These are phyloP conservation scores for Melieria crassipennis DNA, from an alignment of 2,888 invertebrate genomes.

Conservation along the genomic window DNA sequence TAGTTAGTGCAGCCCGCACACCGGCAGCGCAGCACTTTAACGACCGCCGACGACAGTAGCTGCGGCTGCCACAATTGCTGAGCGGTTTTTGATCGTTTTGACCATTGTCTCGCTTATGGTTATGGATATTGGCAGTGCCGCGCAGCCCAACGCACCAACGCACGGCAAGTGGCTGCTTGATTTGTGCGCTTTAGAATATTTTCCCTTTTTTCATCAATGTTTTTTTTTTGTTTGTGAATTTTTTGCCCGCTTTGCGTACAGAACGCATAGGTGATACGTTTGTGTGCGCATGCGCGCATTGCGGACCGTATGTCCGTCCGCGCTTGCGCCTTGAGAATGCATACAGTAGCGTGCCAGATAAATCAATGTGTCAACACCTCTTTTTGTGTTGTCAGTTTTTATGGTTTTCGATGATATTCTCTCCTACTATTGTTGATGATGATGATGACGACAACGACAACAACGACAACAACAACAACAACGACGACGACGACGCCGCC, in stretches of 20 bases:
- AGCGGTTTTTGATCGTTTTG: conserved; percentile 38
- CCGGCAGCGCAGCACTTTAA: background rate
- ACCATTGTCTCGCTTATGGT: conserved; percentile 44
- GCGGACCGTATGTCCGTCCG: conserved; percentile 9
- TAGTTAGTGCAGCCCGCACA: too few species aligned
- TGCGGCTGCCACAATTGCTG: conserved; percentile 5
- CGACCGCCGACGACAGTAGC: background rate
- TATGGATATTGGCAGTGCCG: conserved; percentile 44
- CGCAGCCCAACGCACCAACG: too few species aligned
- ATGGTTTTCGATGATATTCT: conserved; percentile 63
- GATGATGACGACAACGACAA: conserved; percentile 28
- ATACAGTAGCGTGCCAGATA: conserved; percentile 60
- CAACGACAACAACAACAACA: conserved; percentile 15
- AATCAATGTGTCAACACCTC: conserved; percentile 67
- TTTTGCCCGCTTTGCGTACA: conserved; percentile 17
- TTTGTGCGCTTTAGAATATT: too few species aligned
- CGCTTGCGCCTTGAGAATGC: background rate
- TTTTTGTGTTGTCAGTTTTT: conserved; percentile 66
- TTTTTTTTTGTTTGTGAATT: background rate
- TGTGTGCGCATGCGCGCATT: conserved; percentile 22
- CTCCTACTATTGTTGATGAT: conserved; percentile 58
- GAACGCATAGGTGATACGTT: conserved; percentile 11
- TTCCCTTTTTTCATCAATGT: conserved; percentile 13
- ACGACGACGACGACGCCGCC: conserved; percentile 40
- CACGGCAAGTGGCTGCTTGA: too few species aligned